Base-by-base conservation (phyloP, 1,140 invertebrate species). In the Lasaia peninsularis region DNA sequence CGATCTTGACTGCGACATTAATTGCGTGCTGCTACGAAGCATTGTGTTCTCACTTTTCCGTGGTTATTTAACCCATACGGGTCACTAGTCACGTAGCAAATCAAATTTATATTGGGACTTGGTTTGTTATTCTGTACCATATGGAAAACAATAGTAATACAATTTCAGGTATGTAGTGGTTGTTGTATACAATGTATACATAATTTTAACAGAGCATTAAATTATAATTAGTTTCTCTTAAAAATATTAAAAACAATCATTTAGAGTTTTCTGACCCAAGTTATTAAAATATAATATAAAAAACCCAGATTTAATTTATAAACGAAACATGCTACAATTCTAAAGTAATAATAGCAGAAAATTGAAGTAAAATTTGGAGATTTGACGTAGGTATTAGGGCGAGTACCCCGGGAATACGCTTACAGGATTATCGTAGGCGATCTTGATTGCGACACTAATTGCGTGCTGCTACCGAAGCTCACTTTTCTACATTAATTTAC, bases 361-460 rank as follows among this genome's bases (percentile, higher is more conserved):
- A 37, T 37, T 35, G 35, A n/a, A 54, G 18, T 37, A 34, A 18
- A 16, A n/a, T 6, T 11, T 7, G 33, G n/a, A 61, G 56, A 57
- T 64, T 62, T 62, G 56, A 56, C 58, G 54, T 58, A 58, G 58
- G 56, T 34, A 31, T 49, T 33, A 33, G 56, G 24, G 5, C n/a
- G 24, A 28, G 24, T 11, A 35, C 56, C 62, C 20, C 28, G 62
- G 65, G 64, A 68, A 65, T 68, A 35, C 53, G 63, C 64, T 68
- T 58, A 67, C 59, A 54, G 67, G 69, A 75, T 72, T 75, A 75
- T 67, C 63, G 65, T 57, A 63, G 60, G 63, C 63, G 63, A 78
- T 75, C 73, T n/a, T 75, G 70, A 78, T 73, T 73, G 70, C 70
- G 63, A 62, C 58, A 65, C 75, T 78, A 78, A 78, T 78, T 78